These are phyloP conservation scores for Gryllus bimaculatus DNA, from an alignment of 1,140 invertebrate species.

Conservation along the genomic window DNA sequence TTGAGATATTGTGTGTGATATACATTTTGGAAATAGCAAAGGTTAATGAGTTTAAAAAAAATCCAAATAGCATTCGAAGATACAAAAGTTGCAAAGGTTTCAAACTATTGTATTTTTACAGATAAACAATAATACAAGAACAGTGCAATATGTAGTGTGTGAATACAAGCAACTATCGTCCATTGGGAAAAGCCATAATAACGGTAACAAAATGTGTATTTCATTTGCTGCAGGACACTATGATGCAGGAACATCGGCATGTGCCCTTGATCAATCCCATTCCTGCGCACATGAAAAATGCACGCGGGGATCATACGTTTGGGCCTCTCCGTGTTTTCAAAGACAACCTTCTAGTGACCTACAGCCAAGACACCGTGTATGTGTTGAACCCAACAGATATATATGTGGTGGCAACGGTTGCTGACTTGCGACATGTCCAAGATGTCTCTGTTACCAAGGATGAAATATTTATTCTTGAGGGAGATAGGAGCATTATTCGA, in stretches of 20 bases:
- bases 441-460: constrained; percentile 55
- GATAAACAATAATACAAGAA: too few species aligned
- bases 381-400: constrained; percentile 59
- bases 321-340: constrained; percentile 56
- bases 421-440: constrained; percentile 38
- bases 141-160: too few species aligned
- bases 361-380: constrained; percentile 58
- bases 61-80: too few species aligned
- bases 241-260: constrained; percentile 47
- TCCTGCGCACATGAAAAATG: constrained; percentile 38
- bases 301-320: constrained; percentile 51
- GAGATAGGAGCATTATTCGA: constrained; percentile 52
- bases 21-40: too few species aligned
- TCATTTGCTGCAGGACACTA: constrained; percentile 40
- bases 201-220: too few species aligned
- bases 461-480: constrained; percentile 71
- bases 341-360: constrained; percentile 61
- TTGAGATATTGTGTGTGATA: too few species aligned
- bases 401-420: constrained; percentile 35
- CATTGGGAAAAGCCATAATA: too few species aligned
- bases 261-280: constrained; percentile 58
- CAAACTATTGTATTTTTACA: too few species aligned
- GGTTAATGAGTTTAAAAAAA: too few species aligned
- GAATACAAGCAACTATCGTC: too few species aligned
- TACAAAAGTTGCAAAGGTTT: too few species aligned